A percentile compares a stretch with the other conserved stretches of the same genome.
Conservation (phyloP, 2,797 vertebrate genomes). For the Champsocephalus gunnari region DNA sequence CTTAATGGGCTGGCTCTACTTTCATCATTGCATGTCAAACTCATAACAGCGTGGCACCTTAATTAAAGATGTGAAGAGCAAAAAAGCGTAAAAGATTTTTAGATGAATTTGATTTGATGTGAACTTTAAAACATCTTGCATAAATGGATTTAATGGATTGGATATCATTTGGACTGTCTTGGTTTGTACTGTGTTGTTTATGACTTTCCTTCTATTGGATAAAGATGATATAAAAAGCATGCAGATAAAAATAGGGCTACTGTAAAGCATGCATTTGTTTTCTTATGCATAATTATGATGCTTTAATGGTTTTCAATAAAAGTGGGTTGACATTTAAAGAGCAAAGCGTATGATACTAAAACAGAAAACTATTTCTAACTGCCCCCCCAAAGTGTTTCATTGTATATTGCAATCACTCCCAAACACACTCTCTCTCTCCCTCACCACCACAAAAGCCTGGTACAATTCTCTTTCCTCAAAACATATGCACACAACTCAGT, state of each 20-base stretch:
- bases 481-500: conserved; percentile 71
- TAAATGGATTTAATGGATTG: background rate
- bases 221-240: conserved; percentile 9
- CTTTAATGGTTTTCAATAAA: conserved; percentile 13
- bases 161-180: background rate
- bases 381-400: conserved; percentile 17
- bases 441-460: conserved; percentile 54
- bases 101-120: too few species aligned
- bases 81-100: background rate
- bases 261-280: conserved; percentile 29
- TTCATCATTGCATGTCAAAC: background rate
- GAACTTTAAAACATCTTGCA: background rate
- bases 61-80: background rate
- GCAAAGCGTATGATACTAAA: conserved; percentile 29
- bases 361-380: conserved; percentile 35
- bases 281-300: conserved; percentile 22
- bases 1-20: background rate
- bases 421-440: conserved; percentile 15
- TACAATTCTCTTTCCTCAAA: conserved; percentile 57
- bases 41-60: background rate
- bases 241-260: background rate
- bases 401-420: conserved; percentile 19
- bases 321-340: conserved; percentile 24
- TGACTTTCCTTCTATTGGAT: background rate
- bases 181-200: background rate